Base-by-base conservation (phyloP, 2,888 invertebrate species). In the Melieria crassipennis region DNA sequence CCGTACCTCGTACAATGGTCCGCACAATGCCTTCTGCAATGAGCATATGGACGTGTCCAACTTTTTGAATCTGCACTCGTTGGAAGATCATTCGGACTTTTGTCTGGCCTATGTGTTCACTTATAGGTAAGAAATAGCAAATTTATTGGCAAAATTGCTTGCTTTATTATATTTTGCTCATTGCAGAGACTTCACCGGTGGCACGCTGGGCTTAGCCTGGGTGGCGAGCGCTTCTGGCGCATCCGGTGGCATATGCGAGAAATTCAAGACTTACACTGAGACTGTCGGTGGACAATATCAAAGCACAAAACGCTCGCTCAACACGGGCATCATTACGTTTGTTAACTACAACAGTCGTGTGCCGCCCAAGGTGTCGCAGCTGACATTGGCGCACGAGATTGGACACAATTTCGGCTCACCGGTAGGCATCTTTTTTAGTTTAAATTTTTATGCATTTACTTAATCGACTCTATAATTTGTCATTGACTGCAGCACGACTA, bases 101-200 rank as follows among this genome's bases (percentile, higher is more conserved):
- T 99, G 99, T 85, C 91, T 99, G 75, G 99, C 99, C n/a, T 99
- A 99, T 86, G 97, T 99, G 75, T 98, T 99, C 88, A 99, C 99
- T 0, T 96, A 96, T 86, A 84, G 86, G 85, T 85, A 79, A 84
- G 85, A 50, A 50, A 50, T 50, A 50, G 2, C 50, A 50, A 16
- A 16, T 3, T 30, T 30, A 30, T 30, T 3, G 30, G 30, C 6
- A 0, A 30, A 47, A 5, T 5, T 3, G 9, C 56, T 7, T 47
- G 16, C 13, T 48, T 30, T 11, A 46, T 13, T 3, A 0, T 42
- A n/a, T 64, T 52, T 13, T 52, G 43, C 5, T 65, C n/a, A 48
- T 47, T 16, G 16, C 57, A 91, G 98, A 81, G 99, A 99, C 87
- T 99, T 99, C 86, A 97, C 97, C 30, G 98, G 98, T 7, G 99